Conservation (phyloP, 1,140 invertebrate species). For the Agrypnia vestita region DNA sequence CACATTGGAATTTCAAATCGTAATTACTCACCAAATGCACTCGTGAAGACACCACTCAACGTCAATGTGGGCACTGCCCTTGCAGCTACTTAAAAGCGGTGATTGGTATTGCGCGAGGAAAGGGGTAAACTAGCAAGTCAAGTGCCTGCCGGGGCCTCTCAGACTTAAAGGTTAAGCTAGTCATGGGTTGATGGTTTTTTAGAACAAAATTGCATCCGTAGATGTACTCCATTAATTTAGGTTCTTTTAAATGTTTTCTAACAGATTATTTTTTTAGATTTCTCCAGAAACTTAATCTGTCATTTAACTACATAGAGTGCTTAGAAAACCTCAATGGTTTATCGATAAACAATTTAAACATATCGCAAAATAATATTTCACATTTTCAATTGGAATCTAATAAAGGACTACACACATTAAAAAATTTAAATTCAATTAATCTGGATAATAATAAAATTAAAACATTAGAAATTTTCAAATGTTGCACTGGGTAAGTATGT, state of each 20-base stretch:
- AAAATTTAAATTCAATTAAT: constrained; percentile 68
- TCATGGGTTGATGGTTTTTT: too few relatives aligned
- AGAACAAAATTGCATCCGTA: too few relatives aligned
- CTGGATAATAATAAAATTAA: constrained; percentile 68
- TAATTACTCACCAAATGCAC: too few relatives aligned
- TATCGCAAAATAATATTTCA: constrained; percentile 69
- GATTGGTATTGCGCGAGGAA: too few relatives aligned
- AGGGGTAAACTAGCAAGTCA: too few relatives aligned
- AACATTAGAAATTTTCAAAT: constrained; percentile 67
- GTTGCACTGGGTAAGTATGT: constrained; percentile 64
- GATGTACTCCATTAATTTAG: neutral
- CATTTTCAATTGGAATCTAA: constrained; percentile 64
- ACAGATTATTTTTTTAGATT: constrained; percentile 62
- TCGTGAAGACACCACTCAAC: too few relatives aligned
- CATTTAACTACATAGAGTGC: constrained; percentile 68
- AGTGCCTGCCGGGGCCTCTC: too few relatives aligned
- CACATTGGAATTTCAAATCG: too few relatives aligned
- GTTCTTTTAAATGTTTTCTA: constrained; percentile 11
- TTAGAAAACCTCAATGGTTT: constrained; percentile 68
- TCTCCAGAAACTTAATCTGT: constrained; percentile 67
- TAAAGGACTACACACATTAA: constrained; percentile 66
- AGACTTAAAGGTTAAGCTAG: too few relatives aligned
- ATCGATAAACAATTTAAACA: constrained; percentile 65
- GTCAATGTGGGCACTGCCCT: too few relatives aligned
- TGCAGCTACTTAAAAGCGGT: too few relatives aligned